A percentile compares a stretch with the other conserved stretches of the same genome.
Evolutionary conservation across 2,113 vertebrate genomes (phyloP).

Genomic region (Psittacula cyanocephala): DNA sequence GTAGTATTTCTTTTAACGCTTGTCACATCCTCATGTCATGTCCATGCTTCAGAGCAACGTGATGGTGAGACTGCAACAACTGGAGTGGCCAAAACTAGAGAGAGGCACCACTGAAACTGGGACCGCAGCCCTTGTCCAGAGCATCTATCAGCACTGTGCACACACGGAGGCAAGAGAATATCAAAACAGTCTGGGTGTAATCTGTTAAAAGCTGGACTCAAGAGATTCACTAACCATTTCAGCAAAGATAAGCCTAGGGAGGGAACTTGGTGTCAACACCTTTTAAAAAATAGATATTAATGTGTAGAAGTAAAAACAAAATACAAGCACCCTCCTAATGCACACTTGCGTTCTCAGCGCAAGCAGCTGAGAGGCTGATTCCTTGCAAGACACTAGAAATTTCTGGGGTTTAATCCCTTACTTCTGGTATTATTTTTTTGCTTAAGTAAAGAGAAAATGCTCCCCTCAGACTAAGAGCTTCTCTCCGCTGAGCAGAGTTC

Average conservation of each 20-base stretch:
- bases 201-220: neutral
- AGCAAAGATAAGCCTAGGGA: neutral
- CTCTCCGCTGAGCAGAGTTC: neutral
- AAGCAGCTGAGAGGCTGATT: neutral
- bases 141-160: neutral
- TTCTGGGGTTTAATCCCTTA: neutral
- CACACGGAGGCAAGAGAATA: neutral
- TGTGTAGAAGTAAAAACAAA: neutral
- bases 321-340: neutral
- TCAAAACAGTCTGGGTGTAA: neutral
- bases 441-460: neutral
- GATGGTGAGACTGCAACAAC: neutral
- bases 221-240: neutral
- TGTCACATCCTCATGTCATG: accelerated
- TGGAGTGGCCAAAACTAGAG: accelerated
- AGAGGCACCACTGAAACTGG: accelerated
- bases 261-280: neutral
- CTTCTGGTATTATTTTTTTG: neutral
- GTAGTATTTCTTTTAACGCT: neutral
- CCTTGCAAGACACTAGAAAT: neutral
- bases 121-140: neutral
- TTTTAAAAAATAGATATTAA: neutral
- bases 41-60: accelerated
- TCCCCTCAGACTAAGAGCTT: neutral
- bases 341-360: neutral